A percentile compares a stretch with the other conserved stretches of the same genome.
Conservation (phyloP, 2,797 vertebrate species). For the Parauchenoglanis punctatus region DNA sequence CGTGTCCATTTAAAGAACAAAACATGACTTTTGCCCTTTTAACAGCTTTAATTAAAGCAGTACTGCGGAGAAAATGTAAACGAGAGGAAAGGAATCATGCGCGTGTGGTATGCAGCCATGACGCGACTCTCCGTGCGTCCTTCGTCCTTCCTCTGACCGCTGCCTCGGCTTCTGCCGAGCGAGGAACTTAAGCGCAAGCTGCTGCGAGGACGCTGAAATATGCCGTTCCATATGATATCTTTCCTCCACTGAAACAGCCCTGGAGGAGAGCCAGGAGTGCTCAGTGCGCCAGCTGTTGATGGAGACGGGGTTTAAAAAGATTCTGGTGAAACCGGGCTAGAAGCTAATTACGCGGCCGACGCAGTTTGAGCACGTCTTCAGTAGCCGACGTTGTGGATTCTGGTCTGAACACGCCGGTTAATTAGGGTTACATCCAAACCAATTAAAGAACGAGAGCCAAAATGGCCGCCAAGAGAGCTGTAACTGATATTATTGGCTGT, state of each 20-base stretch:
- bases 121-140: background rate
- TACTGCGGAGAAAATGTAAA: no score
- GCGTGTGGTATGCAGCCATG: background rate
- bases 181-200: background rate
- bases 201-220: conserved; percentile 6
- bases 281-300: conserved; percentile 26
- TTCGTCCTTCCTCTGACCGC: background rate
- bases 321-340: background rate
- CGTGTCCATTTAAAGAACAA: no score
- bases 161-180: background rate
- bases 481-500: background rate
- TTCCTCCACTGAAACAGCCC: background rate
- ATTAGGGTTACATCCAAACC: background rate
- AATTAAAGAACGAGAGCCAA: background rate
- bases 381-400: background rate
- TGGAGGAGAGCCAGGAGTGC: conserved; percentile 16
- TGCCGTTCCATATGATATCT: conserved; percentile 1
- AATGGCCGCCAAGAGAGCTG: background rate
- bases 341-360: background rate
- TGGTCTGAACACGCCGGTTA: background rate
- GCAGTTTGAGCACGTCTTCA: background rate
- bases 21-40: no score
- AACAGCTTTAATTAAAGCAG: no score
- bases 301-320: conserved; percentile 17
- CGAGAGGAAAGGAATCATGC: no score